phyloP scores from a whole-genome alignment of 2,888 invertebrate species.

The Eristalis pertinax region DNA sequence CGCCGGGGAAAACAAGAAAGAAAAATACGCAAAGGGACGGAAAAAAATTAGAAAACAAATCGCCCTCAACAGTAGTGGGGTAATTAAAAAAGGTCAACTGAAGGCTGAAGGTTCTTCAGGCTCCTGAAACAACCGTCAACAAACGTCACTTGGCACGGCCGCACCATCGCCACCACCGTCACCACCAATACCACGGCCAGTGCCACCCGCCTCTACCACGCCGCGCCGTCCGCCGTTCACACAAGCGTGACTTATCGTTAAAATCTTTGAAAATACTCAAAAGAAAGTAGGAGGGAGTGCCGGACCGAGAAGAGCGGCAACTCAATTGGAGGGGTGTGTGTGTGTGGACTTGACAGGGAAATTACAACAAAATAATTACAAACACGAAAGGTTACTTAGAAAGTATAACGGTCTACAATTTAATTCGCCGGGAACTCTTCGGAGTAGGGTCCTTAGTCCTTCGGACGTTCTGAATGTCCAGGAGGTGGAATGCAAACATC shows the following conservation, averaged over 20 bases:
- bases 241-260: constrained; percentile 66
- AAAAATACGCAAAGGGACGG: background rate
- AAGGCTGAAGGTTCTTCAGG: constrained; percentile 33
- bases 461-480: constrained; percentile 16
- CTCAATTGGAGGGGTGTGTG: constrained; percentile 17
- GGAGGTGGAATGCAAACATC: constrained; percentile 63
- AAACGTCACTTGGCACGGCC: constrained; percentile 20
- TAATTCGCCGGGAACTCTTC: constrained; percentile 33
- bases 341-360: constrained; percentile 39
- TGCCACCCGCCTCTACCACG: background rate
- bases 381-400: constrained; percentile 70
- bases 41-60: constrained; percentile 45
- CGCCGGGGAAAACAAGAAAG: background rate
- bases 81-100: constrained; percentile 62
- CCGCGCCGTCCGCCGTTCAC: constrained; percentile 21
- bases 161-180: background rate
- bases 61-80: constrained; percentile 36
- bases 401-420: constrained; percentile 60
- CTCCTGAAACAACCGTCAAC: constrained; percentile 25
- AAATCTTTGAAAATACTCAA: constrained; percentile 62
- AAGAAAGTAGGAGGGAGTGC: constrained; percentile 28
- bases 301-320: background rate
- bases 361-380: constrained; percentile 72
- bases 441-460: background rate
- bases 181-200: background rate